These are phyloP conservation scores for Drosophila arizonae DNA, from an alignment of 1,140 invertebrate genomes.

Conservation along the genomic window DNA sequence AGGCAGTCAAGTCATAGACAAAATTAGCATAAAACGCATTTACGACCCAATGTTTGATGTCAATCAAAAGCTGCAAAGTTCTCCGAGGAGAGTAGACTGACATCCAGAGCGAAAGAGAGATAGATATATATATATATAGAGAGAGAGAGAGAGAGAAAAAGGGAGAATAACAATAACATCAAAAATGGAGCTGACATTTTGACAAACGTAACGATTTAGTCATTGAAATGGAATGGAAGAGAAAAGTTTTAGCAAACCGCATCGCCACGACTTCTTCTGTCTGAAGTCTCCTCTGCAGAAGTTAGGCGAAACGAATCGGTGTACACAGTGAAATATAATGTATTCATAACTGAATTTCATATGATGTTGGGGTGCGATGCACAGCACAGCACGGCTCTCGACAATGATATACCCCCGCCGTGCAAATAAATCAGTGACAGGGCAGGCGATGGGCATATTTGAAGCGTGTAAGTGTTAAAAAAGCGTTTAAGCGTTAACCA, in stretches of 20 bases:
- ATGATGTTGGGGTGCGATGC: conserved; percentile 36
- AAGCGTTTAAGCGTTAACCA: conserved; percentile 62
- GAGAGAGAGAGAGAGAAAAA: neutral
- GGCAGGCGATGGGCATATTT: conserved; percentile 22
- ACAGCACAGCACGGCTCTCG: neutral
- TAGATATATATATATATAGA: too few species aligned
- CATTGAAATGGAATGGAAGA: conserved; percentile 41
- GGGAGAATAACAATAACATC: conserved; percentile 23
- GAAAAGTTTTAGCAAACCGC: conserved; percentile 48
- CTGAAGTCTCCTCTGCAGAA: conserved; percentile 11
- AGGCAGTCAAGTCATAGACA: conserved; percentile 58
- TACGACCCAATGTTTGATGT: conserved; percentile 77
- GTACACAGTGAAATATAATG: conserved; percentile 42
- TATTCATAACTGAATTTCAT: conserved; percentile 64
- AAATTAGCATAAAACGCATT: conserved; percentile 81
- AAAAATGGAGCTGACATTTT: conserved; percentile 70
- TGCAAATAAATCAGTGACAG: conserved; percentile 60
- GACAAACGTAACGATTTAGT: conserved; percentile 74
- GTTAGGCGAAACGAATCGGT: conserved; percentile 63
- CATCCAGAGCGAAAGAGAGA: neutral
- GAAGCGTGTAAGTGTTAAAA: conserved; percentile 82
- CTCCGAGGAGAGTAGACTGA: conserved; percentile 23
- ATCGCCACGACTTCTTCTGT: conserved; percentile 32
- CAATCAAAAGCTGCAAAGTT: conserved; percentile 76
- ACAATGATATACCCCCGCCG: conserved; percentile 14